Percentiles rank a stretch among this genome's conserved stretches.
phyloP scores from a whole-genome alignment of 1,140 invertebrate genomes.

The Sinonovacula constricta region DNA sequence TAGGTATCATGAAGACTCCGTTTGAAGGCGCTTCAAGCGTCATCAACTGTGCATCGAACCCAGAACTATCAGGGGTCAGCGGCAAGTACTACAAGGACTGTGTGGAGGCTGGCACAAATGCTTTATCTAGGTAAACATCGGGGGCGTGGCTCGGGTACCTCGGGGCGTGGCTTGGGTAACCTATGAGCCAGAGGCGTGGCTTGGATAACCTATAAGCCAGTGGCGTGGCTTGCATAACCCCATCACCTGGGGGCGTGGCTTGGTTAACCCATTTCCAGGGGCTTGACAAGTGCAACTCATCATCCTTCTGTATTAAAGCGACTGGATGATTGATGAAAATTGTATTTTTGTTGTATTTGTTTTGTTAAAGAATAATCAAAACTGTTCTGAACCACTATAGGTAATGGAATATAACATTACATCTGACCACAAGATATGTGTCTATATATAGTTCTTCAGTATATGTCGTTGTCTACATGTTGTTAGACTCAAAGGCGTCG shows the following conservation, averaged over 20 bases:
- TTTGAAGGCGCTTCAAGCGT: conserved; percentile 56
- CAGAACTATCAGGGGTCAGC: conserved; percentile 46
- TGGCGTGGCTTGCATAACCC: background rate
- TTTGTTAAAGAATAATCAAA: no score
- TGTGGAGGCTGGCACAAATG: conserved; percentile 14
- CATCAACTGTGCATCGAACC: conserved; percentile 57
- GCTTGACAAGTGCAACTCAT: background rate
- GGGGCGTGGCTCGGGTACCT: background rate
- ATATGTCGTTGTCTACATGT: no score
- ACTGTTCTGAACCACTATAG: no score
- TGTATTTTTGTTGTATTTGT: no score
- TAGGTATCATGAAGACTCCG: conserved; percentile 55
- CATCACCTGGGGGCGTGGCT: background rate
- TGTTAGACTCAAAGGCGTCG: no score
- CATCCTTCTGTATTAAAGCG: background rate
- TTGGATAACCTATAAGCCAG: background rate
- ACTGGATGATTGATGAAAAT: no score
- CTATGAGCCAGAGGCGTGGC: background rate
- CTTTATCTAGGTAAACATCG: conserved; percentile 47
- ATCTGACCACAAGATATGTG: no score
- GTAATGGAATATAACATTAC: no score
- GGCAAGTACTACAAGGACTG: conserved; percentile 55
- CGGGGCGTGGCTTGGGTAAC: background rate
- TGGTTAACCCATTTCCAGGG: background rate
- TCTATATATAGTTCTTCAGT: no score